These are phyloP conservation scores for Ictidomys tridecemlineatus DNA, from an alignment of 2,113 vertebrate species.

Conservation along the genomic window DNA sequence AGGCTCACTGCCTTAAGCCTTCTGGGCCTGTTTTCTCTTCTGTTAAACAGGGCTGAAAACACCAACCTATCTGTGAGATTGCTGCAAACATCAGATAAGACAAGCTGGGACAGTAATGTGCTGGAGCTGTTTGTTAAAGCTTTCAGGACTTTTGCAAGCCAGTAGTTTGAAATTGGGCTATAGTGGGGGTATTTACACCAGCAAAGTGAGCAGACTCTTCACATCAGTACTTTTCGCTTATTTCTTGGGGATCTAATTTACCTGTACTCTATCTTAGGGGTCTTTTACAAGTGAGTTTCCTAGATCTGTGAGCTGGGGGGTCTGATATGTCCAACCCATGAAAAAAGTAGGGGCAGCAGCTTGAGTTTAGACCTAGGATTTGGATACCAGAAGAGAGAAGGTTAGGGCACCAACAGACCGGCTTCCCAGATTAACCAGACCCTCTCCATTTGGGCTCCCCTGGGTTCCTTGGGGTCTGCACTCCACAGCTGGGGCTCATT, in stretches of 20 bases:
- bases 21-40: constrained; percentile 25
- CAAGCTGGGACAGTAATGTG: neutral
- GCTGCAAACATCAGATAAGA: neutral
- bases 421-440: constrained; percentile 24
- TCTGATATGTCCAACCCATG: neutral
- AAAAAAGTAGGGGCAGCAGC: neutral
- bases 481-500: constrained; percentile 77
- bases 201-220: neutral
- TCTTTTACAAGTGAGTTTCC: neutral
- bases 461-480: neutral
- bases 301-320: neutral
- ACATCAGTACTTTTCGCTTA: neutral
- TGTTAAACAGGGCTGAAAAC: neutral
- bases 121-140: neutral
- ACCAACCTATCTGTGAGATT: neutral
- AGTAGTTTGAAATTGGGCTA: constrained; percentile 12
- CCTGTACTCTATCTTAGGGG: neutral
- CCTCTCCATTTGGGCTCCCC: neutral
- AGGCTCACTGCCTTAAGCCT: constrained; percentile 31
- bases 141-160: neutral
- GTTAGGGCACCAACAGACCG: constrained; percentile 6
- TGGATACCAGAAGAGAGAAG: neutral
- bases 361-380: neutral
- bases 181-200: neutral
- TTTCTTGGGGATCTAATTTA: neutral